phyloP scores from a whole-genome alignment of 2,888 invertebrate species.

The Anthophora plumipes region DNA sequence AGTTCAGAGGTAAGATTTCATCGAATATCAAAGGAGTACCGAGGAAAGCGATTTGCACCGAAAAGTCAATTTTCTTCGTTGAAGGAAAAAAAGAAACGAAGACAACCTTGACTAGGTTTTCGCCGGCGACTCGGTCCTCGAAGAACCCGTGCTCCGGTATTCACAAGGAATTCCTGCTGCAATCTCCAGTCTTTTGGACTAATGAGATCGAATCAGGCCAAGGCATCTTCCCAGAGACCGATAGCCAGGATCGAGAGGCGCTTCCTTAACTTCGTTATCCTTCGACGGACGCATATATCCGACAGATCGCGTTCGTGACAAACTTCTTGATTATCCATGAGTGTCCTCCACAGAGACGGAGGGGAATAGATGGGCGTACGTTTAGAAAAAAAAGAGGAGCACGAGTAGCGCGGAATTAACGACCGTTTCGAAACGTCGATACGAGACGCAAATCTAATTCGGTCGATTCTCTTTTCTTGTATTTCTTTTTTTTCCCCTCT shows the following conservation, averaged over 20 bases:
- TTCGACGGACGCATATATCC: conserved; percentile 39
- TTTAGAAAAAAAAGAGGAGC: conserved; percentile 22
- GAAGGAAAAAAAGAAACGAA: neutral
- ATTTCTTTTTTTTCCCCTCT: neutral
- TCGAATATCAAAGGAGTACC: neutral
- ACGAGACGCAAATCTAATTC: conserved; percentile 32
- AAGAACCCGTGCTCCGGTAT: conserved; percentile 34
- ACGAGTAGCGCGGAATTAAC: conserved; percentile 24
- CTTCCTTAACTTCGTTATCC: conserved; percentile 58
- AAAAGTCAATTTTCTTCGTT: conserved; percentile 26
- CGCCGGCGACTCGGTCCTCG: neutral
- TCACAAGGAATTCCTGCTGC: conserved; percentile 47
- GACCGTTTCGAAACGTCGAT: conserved; percentile 35
- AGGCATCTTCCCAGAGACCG: conserved; percentile 36
- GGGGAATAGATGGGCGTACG: conserved; percentile 10
- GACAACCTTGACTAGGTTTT: conserved; percentile 13
- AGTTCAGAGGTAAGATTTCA: neutral
- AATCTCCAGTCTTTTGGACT: conserved; percentile 45
- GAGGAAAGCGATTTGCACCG: conserved; percentile 15
- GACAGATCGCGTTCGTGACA: conserved; percentile 49
- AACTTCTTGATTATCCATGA: conserved; percentile 57
- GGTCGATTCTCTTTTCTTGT: neutral
- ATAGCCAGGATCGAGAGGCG: conserved; percentile 31
- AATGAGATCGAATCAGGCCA: conserved; percentile 63
- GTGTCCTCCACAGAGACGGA: neutral